Evolutionary conservation across 2,113 vertebrate species (phyloP).

Genomic region (Cinclus cinclus): DNA sequence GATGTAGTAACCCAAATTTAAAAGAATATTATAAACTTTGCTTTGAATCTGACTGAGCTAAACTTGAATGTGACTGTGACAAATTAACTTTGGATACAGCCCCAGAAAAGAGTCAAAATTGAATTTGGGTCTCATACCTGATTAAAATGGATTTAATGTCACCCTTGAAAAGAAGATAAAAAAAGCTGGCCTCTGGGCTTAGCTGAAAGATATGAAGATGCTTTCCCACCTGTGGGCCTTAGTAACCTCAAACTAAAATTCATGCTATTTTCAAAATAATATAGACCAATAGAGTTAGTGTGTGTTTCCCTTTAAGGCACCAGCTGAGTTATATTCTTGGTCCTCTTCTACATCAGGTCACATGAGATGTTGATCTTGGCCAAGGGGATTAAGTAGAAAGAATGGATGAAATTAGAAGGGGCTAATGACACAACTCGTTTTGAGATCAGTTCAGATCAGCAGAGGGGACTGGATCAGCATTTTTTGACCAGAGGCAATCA

Average conservation of each 20-base stretch:
- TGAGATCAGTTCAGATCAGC: constrained; percentile 47
- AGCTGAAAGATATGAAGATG: background rate
- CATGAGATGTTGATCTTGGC: constrained; percentile 9
- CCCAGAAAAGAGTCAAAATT: constrained; percentile 29
- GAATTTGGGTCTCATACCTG: constrained; percentile 25
- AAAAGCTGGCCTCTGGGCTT: background rate
- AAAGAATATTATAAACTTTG: constrained; percentile 17
- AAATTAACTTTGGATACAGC: constrained; percentile 30
- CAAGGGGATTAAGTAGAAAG: background rate
- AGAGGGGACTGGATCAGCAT: constrained; percentile 42
- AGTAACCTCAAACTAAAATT: background rate
- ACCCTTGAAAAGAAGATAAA: background rate
- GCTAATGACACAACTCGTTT: constrained; percentile 41
- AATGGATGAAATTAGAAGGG: background rate
- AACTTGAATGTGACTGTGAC: constrained; percentile 15
- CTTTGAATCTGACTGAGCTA: background rate
- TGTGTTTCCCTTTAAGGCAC: background rate
- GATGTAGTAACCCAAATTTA: background rate
- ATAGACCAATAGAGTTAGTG: background rate
- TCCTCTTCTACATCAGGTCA: background rate
- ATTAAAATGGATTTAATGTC: constrained; percentile 48
- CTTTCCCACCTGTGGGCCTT: background rate
- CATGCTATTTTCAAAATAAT: background rate
- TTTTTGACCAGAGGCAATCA: constrained; percentile 54
- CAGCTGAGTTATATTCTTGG: background rate